These are phyloP conservation scores for Odontophorus gujanensis DNA, from an alignment of 2,113 vertebrate species.

Conservation along the genomic window DNA sequence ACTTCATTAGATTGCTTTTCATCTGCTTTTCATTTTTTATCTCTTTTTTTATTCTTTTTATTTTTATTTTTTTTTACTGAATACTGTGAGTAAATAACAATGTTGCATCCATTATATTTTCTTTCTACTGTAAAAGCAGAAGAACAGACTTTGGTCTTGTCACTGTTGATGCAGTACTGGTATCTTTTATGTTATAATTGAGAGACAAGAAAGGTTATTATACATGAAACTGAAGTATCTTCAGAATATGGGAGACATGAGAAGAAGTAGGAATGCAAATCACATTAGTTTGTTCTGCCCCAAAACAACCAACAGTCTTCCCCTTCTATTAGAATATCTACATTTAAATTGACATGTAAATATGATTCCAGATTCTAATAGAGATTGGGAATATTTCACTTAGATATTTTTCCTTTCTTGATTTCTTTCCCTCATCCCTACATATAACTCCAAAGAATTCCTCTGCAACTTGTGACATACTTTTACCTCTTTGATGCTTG, in stretches of 20 bases:
- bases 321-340: neutral
- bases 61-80: neutral
- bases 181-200: neutral
- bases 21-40: neutral
- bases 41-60: neutral
- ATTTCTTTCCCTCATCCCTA: neutral
- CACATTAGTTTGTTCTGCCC: neutral
- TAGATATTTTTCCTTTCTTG: neutral
- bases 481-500: neutral
- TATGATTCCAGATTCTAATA: neutral
- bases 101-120: neutral
- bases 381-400: neutral
- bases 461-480: neutral
- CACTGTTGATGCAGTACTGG: rapidly evolving
- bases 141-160: no score
- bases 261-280: neutral
- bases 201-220: neutral
- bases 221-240: neutral
- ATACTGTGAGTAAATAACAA: neutral
- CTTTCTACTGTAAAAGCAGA: neutral
- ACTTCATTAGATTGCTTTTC: neutral
- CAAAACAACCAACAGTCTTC: neutral
- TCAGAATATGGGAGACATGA: neutral
- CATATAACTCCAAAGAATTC: neutral
- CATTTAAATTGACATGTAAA: neutral